A percentile compares a stretch with the other conserved stretches of the same genome.
Conservation (phyloP, 2,113 vertebrate species). For the Progne subis region DNA sequence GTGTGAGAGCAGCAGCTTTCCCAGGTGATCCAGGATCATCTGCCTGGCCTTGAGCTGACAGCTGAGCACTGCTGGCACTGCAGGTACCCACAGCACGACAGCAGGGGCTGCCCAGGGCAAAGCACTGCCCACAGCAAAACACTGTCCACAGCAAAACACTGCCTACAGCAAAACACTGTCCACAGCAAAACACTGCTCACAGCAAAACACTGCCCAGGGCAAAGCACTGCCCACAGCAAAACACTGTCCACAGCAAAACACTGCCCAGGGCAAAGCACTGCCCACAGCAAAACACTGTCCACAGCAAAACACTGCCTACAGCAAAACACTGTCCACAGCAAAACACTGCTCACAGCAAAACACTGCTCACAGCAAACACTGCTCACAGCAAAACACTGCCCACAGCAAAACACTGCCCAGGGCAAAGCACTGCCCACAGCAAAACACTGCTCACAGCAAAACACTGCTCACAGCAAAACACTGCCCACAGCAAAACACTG, state of each 20-base stretch:
- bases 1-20: slow-evolving; percentile 30
- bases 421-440: neutral
- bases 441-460: neutral
- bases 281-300: neutral
- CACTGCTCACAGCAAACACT: neutral
- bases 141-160: neutral
- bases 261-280: neutral
- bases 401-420: neutral
- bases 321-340: neutral
- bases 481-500: neutral
- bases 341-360: neutral
- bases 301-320: too few relatives aligned
- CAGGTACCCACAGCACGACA: neutral
- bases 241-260: too few relatives aligned
- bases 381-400: neutral
- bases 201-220: neutral
- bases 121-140: neutral
- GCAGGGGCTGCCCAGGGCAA: neutral
- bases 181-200: neutral
- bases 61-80: neutral
- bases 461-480: neutral
- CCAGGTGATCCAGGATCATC: neutral
- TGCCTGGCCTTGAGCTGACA: neutral
- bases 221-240: neutral
- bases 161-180: neutral